Evolutionary conservation across 1,140 invertebrate species (phyloP), one percentile per base, ranked within the genome.

Genomic region (Scaptodrosophila lebanonensis): DNA sequence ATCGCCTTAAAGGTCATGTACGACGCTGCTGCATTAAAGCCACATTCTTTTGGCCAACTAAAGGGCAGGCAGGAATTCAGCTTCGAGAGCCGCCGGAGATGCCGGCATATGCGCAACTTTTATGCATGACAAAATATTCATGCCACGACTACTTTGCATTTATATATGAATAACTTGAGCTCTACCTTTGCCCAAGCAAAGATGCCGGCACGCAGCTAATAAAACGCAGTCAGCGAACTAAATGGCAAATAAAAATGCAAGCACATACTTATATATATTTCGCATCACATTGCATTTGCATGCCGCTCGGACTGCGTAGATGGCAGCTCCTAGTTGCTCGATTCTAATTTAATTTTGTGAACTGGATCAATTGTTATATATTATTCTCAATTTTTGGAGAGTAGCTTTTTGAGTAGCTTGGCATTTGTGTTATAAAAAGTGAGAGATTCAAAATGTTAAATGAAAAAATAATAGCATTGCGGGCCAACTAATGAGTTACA

Each of bases 101-200:
- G 42, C 15, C 62, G 12, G 27, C 8, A 20, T 25, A 35, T 29
- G 35, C 38, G 43, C 22, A 52, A 17, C 20, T 48, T 18, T 44
- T 54, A 66, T 71, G 73, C 66, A 60, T 48, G 30, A 38, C 42
- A 64, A 73, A 79, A 67, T 61, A 79, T 73, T 63, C 69, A 77
- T 67, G 72, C 73, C 50, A 47, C 32, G 47, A 29, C 53, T 63
- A 64, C 49, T 77, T 77, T 73, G 73, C 72, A 77, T 77, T 79
- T 79, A 79, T 60, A 79, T 77, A 68, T n/a, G 43, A 68, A 65
- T 73, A 52, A 42, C 53, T 51, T 51, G 52, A 43, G 40, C 20
- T 35, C 33, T 39, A 49, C 52, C 50, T 65, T 15, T 38, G n/a
- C n/a, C n/a, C n/a, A n/a, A n/a, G n/a, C 12, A 29, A 52, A 38